A percentile compares a stretch with the other conserved stretches of the same genome.
phyloP scores from a whole-genome alignment of 1,140 invertebrate genomes.

The Elymnias hypermnestra region DNA sequence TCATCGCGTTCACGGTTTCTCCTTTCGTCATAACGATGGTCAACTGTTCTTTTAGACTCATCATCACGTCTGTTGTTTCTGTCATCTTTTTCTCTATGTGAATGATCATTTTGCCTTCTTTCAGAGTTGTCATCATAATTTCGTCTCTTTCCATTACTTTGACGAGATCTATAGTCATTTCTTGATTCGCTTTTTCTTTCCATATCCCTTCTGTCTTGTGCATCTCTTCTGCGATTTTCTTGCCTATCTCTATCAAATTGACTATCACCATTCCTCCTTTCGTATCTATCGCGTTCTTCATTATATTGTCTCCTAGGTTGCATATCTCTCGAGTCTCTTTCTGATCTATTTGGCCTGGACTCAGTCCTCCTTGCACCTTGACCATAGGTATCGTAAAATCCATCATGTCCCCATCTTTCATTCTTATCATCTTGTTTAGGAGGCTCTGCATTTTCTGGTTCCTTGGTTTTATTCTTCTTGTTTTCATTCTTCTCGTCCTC shows the following conservation, averaged over 20 bases:
- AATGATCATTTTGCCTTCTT: conserved; percentile 7
- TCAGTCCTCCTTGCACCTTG: conserved; percentile 40
- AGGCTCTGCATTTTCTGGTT: conserved; percentile 23
- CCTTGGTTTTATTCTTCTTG: conserved; percentile 38
- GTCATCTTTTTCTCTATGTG: conserved; percentile 4
- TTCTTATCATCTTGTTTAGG: conserved; percentile 30
- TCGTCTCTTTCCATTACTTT: neutral
- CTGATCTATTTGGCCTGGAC: conserved; percentile 21
- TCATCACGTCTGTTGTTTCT: conserved; percentile 1
- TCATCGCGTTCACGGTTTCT: neutral
- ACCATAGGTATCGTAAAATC: conserved; percentile 63
- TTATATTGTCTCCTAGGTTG: conserved; percentile 10
- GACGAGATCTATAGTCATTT: conserved; percentile 2
- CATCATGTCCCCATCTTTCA: conserved; percentile 61
- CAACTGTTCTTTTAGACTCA: neutral
- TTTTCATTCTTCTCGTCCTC: conserved; percentile 39
- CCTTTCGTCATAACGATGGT: neutral
- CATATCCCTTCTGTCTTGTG: neutral
- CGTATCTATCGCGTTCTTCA: conserved; percentile 10
- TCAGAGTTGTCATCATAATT: conserved; percentile 10
- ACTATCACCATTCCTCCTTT: conserved; percentile 2
- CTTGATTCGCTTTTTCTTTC: neutral
- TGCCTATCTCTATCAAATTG: conserved; percentile 8
- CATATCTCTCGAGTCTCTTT: conserved; percentile 15
- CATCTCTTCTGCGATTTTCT: conserved; percentile 5